Conservation (phyloP, 2,797 vertebrate species). For the Vipera latastei region DNA sequence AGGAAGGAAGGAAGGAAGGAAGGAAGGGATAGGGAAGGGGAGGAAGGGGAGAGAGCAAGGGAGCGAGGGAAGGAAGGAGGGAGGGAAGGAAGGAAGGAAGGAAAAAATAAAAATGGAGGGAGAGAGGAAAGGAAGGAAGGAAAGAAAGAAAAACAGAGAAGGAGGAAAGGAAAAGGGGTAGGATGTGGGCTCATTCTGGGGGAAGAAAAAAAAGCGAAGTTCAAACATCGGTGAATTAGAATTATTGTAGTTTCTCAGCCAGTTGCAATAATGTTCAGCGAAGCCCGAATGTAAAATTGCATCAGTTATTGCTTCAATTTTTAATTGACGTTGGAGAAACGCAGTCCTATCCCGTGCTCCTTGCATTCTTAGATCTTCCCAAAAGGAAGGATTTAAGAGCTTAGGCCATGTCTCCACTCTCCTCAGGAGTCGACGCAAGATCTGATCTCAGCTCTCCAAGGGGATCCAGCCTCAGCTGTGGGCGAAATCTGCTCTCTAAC, state of each 20-base stretch:
- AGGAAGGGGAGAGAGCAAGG: no score
- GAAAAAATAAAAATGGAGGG: no score
- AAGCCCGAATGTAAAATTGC: background rate
- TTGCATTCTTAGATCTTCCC: background rate
- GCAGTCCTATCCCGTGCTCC: fast-evolving
- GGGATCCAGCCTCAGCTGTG: constrained; percentile 71
- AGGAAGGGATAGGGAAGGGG: no score
- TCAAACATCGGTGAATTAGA: background rate
- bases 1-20: no score
- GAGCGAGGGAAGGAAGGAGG: no score
- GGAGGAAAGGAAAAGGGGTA: no score
- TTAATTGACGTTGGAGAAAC: background rate
- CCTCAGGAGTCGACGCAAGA: constrained; percentile 83
- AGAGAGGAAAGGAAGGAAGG: no score
- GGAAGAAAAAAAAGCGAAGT: background rate
- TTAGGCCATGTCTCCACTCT: background rate
- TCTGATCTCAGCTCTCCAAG: constrained; percentile 77
- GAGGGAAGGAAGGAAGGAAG: no score
- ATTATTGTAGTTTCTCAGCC: background rate
- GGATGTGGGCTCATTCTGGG: background rate
- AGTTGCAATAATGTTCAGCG: background rate
- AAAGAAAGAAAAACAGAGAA: no score
- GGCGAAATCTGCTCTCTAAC: constrained; percentile 83
- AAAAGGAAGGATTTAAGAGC: background rate
- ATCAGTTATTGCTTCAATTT: background rate